These are phyloP conservation scores for Amphilophus citrinellus DNA, from an alignment of 2,113 vertebrate species.

Conservation along the genomic window DNA sequence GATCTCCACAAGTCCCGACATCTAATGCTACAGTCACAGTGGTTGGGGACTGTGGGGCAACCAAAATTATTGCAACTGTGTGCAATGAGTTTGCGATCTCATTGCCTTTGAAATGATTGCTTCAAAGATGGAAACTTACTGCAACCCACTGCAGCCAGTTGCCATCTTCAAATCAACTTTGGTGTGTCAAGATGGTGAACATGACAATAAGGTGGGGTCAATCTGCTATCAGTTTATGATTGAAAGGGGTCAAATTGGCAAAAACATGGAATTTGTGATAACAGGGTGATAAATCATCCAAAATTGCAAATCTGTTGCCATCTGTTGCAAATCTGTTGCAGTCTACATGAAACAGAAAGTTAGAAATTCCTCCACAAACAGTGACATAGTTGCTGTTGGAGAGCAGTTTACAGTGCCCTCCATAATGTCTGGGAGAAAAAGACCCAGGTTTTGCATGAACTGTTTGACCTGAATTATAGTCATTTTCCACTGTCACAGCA, in stretches of 20 bases:
- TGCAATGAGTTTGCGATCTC: not conserved
- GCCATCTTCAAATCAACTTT: no score
- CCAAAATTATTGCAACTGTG: not conserved
- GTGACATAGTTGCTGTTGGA: not conserved
- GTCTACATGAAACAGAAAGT: no score
- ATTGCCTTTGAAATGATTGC: not conserved
- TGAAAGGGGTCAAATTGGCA: not conserved
- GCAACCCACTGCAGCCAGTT: no score
- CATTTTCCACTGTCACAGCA: no score
- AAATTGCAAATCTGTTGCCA: not conserved
- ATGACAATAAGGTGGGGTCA: not conserved
- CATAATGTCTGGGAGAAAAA: no score
- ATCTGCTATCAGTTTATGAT: not conserved
- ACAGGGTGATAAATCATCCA: not conserved
- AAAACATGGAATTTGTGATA: not conserved
- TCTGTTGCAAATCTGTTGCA: no score
- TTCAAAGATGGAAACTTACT: no score
- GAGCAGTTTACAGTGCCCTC: no score
- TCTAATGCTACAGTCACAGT: not conserved
- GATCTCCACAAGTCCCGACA: not conserved
- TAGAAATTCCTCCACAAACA: not conserved
- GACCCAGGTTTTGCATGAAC: no score
- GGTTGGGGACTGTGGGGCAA: not conserved
- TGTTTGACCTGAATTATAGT: no score
- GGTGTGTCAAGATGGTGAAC: not conserved